Conservation (phyloP, 2,888 invertebrate species). For the Dioctria linearis region DNA sequence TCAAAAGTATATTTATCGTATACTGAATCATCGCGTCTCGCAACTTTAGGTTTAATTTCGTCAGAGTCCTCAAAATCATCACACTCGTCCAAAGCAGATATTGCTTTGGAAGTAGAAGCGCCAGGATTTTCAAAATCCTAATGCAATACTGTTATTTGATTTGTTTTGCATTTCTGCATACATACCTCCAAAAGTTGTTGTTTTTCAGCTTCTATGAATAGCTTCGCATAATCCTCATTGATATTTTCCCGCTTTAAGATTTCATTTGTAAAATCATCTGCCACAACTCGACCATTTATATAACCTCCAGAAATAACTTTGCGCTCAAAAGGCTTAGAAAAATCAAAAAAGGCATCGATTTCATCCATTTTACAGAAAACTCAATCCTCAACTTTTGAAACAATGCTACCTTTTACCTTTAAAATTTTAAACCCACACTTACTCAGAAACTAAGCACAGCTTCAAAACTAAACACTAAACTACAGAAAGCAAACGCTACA, state of each 20-base stretch:
- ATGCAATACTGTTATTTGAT: too few relatives aligned
- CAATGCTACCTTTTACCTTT: too few relatives aligned
- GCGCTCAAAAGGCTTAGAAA: constrained; percentile 67
- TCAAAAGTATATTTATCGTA: constrained; percentile 66
- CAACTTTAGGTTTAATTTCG: constrained; percentile 56
- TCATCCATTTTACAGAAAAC: constrained; percentile 64
- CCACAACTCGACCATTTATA: constrained; percentile 60
- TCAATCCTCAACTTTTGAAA: too few relatives aligned
- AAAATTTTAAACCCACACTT: too few relatives aligned
- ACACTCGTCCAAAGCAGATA: background rate
- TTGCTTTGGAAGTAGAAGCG: constrained; percentile 41
- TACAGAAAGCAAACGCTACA: too few relatives aligned
- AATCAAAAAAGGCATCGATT: constrained; percentile 67
- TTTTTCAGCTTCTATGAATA: constrained; percentile 63
- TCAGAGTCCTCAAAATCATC: constrained; percentile 56
- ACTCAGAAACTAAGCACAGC: too few relatives aligned
- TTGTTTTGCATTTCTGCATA: too few relatives aligned
- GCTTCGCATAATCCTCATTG: constrained; percentile 64
- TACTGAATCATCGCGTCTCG: constrained; percentile 62
- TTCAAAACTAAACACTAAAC: too few relatives aligned
- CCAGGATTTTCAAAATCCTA: background rate
- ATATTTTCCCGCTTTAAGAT: constrained; percentile 64
- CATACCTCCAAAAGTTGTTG: constrained; percentile 63
- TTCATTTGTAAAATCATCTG: constrained; percentile 58
- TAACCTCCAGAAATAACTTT: constrained; percentile 61